phyloP scores from a whole-genome alignment of 2,888 invertebrate species.

The Nematopogon swammerdamellus region DNA sequence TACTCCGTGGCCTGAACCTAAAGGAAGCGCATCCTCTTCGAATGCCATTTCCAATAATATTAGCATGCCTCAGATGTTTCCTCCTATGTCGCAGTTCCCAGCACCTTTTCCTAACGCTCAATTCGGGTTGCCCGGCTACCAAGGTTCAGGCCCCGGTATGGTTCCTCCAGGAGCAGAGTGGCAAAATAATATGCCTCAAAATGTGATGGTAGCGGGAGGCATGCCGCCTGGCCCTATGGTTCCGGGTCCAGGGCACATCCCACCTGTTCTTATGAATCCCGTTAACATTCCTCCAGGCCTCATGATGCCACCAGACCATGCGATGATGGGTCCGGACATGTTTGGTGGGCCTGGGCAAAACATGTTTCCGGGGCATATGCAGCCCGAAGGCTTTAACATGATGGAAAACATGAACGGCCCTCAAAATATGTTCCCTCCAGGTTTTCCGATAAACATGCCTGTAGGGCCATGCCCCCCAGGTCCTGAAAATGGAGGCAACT shows the following conservation, averaged over 20 bases:
- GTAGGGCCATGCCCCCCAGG: constrained; percentile 29
- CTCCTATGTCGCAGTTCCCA: constrained; percentile 42
- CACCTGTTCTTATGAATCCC: constrained; percentile 18
- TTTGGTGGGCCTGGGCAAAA: constrained; percentile 27
- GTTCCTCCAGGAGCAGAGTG: constrained; percentile 34
- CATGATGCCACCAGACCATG: constrained; percentile 45
- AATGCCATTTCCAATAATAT: constrained; percentile 19
- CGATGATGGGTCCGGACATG: constrained; percentile 49
- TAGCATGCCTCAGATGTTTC: constrained; percentile 43
- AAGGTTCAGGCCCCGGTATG: constrained; percentile 23
- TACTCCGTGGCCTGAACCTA: constrained; percentile 83
- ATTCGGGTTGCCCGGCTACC: constrained; percentile 43
- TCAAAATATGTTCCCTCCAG: constrained; percentile 48
- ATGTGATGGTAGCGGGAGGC: constrained; percentile 28
- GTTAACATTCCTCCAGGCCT: constrained; percentile 32
- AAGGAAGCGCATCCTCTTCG: constrained; percentile 55
- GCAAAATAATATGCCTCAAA: constrained; percentile 36
- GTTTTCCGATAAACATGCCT: constrained; percentile 38
- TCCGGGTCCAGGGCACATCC: constrained; percentile 28
- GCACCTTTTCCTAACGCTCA: constrained; percentile 42
- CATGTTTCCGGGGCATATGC: constrained; percentile 27
- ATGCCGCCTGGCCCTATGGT: constrained; percentile 29
- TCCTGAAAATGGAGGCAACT: constrained; percentile 28
- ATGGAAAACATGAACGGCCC: constrained; percentile 21
- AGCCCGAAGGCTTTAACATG: constrained; percentile 38